These are phyloP conservation scores for Coptotermes formosanus DNA, from an alignment of 1,140 invertebrate species.

Conservation along the genomic window DNA sequence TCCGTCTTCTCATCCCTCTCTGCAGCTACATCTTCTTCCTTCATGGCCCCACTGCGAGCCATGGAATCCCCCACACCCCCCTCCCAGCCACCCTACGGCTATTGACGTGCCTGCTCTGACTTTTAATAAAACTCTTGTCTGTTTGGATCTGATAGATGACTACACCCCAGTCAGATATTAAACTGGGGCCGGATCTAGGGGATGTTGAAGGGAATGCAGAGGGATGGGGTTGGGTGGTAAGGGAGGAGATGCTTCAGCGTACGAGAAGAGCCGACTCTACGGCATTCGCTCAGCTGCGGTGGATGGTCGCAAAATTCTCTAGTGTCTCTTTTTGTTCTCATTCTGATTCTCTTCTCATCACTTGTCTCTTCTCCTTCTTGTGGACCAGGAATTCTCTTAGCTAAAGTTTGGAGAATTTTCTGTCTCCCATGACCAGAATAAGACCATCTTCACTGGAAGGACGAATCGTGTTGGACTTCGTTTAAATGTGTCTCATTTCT, in stretches of 20 bases:
- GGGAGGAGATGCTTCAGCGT: constrained; percentile 32
- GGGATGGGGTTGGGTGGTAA: constrained; percentile 20
- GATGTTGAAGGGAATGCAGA: constrained; percentile 27
- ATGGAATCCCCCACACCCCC: neutral
- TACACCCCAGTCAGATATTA: constrained; percentile 51
- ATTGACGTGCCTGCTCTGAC: constrained; percentile 48
- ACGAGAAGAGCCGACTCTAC: neutral
- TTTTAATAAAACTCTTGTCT: constrained; percentile 51
- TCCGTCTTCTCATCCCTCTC: neutral
- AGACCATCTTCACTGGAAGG: neutral
- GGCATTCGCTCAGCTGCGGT: constrained; percentile 8
- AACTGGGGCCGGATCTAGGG: constrained; percentile 40
- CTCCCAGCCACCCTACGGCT: constrained; percentile 38
- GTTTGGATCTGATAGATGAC: constrained; percentile 52
- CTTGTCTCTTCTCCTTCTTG: constrained; percentile 12
- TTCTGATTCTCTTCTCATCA: neutral
- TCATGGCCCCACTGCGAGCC: constrained; percentile 12
- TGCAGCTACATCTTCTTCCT: neutral
- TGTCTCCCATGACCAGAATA: neutral
- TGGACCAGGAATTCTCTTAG: no score
- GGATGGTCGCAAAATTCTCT: constrained; percentile 12
- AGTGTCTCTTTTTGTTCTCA: neutral
- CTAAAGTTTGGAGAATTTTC: neutral
- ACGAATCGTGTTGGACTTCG: neutral
- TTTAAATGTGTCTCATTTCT: neutral